phyloP scores from a whole-genome alignment of 2,888 invertebrate genomes.

The Megastigmus dorsalis region DNA sequence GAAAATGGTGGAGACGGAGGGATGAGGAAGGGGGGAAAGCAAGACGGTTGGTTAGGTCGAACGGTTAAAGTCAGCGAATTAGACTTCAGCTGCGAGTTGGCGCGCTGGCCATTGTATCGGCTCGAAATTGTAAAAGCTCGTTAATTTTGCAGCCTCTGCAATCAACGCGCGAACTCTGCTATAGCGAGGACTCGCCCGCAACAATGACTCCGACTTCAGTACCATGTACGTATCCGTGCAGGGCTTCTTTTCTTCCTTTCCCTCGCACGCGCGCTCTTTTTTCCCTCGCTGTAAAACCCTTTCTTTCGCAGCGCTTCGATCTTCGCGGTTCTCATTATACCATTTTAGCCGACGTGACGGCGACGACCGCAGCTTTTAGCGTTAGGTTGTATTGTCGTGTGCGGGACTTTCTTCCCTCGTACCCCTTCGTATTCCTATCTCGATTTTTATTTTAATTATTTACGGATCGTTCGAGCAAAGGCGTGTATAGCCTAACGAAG shows the following conservation, averaged over 20 bases:
- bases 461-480: slow-evolving; percentile 14
- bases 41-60: not conserved
- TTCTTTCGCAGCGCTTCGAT: too few relatives aligned
- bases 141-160: slow-evolving; percentile 38
- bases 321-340: not conserved
- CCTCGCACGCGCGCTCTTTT: not conserved
- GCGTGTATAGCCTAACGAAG: slow-evolving; percentile 38
- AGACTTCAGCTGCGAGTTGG: slow-evolving; percentile 22
- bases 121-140: slow-evolving; percentile 41
- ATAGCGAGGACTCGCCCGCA: not conserved
- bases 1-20: not conserved
- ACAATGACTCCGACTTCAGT: slow-evolving; percentile 25
- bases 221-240: too few relatives aligned
- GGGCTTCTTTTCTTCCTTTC: not conserved
- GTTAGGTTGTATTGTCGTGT: too few relatives aligned
- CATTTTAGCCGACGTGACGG: too few relatives aligned
- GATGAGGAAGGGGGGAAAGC: not conserved
- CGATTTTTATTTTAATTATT: slow-evolving; percentile 27
- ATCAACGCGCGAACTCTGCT: not conserved
- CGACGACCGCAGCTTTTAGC: too few relatives aligned
- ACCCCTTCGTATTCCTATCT: not conserved
- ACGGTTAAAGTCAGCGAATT: slow-evolving; percentile 29
- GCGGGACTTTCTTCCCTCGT: not conserved
- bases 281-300: slow-evolving; percentile 1
- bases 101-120: slow-evolving; percentile 31